These are phyloP conservation scores for Chaetura pelagica DNA, from an alignment of 2,113 vertebrate genomes.

Conservation along the genomic window DNA sequence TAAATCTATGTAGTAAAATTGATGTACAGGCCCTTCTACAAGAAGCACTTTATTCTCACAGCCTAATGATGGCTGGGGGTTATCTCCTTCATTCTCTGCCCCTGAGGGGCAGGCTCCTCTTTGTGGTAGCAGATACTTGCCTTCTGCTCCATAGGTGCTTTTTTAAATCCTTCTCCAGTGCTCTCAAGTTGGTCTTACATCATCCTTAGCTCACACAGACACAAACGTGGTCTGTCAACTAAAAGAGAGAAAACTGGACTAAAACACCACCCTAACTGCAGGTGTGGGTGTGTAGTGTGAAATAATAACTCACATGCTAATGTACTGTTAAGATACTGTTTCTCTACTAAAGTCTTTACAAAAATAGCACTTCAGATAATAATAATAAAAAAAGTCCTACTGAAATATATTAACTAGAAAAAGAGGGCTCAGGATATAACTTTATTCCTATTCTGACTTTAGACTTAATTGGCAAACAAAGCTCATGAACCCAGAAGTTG, in stretches of 20 bases:
- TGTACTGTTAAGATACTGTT: neutral
- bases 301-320: neutral
- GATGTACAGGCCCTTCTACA: neutral
- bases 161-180: neutral
- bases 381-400: neutral
- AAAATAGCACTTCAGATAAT: neutral
- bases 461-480: neutral
- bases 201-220: neutral
- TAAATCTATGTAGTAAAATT: neutral
- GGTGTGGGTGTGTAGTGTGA: neutral
- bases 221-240: neutral
- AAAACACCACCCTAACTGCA: neutral
- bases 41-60: neutral
- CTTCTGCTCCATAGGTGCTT: neutral
- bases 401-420: neutral
- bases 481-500: neutral
- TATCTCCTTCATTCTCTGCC: neutral
- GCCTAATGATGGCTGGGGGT: neutral
- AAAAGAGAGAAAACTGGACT: neutral
- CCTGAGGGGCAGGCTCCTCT: neutral
- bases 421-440: neutral
- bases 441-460: neutral
- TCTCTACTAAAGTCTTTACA: neutral
- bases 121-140: neutral
- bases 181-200: neutral